phyloP scores from a whole-genome alignment of 2,888 invertebrate genomes.

The Euzophera pinguis region DNA sequence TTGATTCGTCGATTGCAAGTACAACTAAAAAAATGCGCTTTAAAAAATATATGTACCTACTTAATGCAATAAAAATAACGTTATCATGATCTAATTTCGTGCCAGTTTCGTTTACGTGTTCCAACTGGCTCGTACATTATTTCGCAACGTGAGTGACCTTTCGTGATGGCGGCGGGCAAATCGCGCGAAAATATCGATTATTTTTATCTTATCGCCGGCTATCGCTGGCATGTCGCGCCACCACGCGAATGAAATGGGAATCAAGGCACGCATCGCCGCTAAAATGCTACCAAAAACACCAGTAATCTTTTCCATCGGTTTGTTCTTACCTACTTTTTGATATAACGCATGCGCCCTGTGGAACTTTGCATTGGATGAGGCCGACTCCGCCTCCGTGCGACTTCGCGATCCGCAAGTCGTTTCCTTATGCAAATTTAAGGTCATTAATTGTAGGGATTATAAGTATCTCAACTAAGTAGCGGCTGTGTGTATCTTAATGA shows the following conservation, averaged over 20 bases:
- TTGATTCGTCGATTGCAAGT: not conserved
- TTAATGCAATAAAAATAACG: constrained; percentile 18
- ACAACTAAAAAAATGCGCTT: not conserved
- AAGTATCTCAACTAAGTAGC: not conserved
- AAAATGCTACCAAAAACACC: constrained; percentile 6
- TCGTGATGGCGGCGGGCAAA: constrained; percentile 60
- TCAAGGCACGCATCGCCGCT: constrained; percentile 47
- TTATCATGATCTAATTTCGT: constrained; percentile 35
- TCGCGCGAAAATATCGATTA: constrained; percentile 73
- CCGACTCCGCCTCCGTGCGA: constrained; percentile 59
- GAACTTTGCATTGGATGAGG: constrained; percentile 56
- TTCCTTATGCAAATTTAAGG: constrained; percentile 28
- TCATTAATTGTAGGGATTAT: not conserved
- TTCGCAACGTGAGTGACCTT: constrained; percentile 70
- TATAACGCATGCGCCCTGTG: constrained; percentile 59
- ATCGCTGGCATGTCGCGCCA: constrained; percentile 65
- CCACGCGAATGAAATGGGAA: constrained; percentile 49
- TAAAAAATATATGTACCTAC: constrained; percentile 11
- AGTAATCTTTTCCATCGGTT: not conserved
- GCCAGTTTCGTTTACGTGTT: constrained; percentile 36
- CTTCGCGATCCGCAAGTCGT: constrained; percentile 39
- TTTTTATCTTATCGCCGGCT: constrained; percentile 57
- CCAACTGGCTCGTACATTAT: constrained; percentile 46
- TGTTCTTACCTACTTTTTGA: constrained; percentile 4
- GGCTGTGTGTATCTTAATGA: not conserved